Conservation (phyloP, 2,888 invertebrate genomes). For the Platynereis dumerilii region DNA sequence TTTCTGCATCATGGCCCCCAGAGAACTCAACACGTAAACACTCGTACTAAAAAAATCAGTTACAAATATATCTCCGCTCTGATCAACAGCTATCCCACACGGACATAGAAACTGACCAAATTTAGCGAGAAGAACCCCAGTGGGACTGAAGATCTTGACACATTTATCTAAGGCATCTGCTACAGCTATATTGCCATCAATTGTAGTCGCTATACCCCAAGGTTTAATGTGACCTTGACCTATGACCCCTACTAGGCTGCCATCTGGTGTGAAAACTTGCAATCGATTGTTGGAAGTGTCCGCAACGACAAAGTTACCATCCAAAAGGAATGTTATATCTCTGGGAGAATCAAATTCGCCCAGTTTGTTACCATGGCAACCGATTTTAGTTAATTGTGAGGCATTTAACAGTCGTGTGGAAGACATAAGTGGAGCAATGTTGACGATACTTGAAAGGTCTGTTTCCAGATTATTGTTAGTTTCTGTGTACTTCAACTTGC, state of each 20-base stretch:
- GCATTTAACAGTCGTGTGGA: background rate
- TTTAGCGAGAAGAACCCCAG: background rate
- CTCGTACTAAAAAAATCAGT: constrained; percentile 21
- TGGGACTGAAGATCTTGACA: constrained; percentile 6
- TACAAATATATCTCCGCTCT: constrained; percentile 9
- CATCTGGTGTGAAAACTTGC: constrained; percentile 15
- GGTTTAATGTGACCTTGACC: constrained; percentile 9
- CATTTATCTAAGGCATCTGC: constrained; percentile 23
- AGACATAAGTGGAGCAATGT: background rate
- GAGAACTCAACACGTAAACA: background rate
- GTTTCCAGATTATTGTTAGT: background rate
- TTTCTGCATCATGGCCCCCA: constrained; percentile 1
- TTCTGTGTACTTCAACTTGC: constrained; percentile 7
- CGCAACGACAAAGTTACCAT: constrained; percentile 13
- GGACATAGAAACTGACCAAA: constrained; percentile 21
- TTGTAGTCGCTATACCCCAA: constrained; percentile 16
- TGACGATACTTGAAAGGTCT: too few relatives aligned
- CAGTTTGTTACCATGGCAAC: constrained; percentile 2
- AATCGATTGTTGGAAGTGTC: constrained; percentile 18
- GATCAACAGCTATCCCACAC: constrained; percentile 14
- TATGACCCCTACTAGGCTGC: background rate
- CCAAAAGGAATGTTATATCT: constrained; percentile 10
- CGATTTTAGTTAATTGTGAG: background rate
- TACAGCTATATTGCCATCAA: constrained; percentile 10
- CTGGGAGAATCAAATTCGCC: constrained; percentile 18